Percentiles rank a stretch among this genome's conserved stretches.
Evolutionary conservation across 2,113 vertebrate genomes (phyloP).

Genomic region (Cyrtonyx montezumae): DNA sequence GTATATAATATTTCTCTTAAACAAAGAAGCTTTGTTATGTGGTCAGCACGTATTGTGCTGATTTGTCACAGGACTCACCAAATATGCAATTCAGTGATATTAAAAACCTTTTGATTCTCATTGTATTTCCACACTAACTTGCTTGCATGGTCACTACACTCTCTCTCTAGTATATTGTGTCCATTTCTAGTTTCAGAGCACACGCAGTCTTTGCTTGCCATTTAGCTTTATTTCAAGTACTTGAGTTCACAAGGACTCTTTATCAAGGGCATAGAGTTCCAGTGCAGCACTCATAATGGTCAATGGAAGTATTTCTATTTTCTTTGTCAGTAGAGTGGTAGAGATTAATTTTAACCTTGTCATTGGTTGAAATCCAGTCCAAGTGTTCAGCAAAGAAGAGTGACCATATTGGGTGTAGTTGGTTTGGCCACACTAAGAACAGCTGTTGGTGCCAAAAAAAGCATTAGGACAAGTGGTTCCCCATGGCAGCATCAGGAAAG

Average conservation of each 20-base stretch:
- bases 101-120: neutral
- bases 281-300: neutral
- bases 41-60: neutral
- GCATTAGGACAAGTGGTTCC: conserved; percentile 20
- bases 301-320: neutral
- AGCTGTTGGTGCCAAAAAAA: conserved; percentile 52
- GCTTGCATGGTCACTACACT: neutral
- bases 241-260: neutral
- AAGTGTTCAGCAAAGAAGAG: neutral
- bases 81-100: neutral
- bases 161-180: neutral
- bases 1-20: neutral
- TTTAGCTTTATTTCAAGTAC: conserved; percentile 2
- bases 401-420: neutral
- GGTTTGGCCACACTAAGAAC: neutral
- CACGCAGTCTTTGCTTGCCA: neutral
- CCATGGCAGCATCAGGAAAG: neutral
- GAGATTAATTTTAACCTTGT: neutral
- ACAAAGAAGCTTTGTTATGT: neutral
- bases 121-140: neutral
- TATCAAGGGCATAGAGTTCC: neutral
- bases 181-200: neutral
- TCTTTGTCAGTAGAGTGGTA: neutral
- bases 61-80: neutral
- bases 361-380: neutral